Evolutionary conservation across 1,140 invertebrate genomes (phyloP).

Genomic region (Papilio machaon): DNA sequence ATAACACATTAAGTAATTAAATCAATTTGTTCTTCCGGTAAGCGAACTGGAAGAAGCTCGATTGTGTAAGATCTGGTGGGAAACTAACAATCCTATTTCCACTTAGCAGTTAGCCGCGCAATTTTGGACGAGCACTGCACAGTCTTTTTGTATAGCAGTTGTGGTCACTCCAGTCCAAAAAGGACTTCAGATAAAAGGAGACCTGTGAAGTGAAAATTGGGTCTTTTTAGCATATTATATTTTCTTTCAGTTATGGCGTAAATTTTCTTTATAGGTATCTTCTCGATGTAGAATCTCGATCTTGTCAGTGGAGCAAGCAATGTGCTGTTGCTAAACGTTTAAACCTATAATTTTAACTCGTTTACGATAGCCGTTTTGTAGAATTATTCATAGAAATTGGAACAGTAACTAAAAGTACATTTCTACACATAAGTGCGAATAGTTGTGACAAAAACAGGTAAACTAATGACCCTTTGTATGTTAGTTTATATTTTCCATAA

Average conservation of each 20-base stretch:
- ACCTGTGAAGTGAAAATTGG: neutral
- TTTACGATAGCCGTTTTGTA: neutral
- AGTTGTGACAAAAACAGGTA: neutral
- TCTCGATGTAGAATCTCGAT: neutral
- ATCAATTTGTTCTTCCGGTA: slow-evolving; percentile 20
- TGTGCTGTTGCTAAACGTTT: neutral
- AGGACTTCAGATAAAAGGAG: neutral
- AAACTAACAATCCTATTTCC: neutral
- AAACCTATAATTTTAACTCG: neutral
- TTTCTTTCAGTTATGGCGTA: neutral
- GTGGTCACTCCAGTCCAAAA: neutral
- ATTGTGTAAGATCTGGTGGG: slow-evolving; percentile 9
- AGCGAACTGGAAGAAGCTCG: slow-evolving; percentile 7
- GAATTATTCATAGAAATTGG: neutral
- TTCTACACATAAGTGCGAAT: neutral
- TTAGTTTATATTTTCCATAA: neutral
- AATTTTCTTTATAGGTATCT: neutral
- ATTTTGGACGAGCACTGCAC: neutral
- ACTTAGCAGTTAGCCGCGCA: neutral
- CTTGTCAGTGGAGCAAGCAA: neutral
- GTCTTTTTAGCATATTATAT: too few relatives aligned
- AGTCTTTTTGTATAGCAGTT: neutral
- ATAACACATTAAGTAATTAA: slow-evolving; percentile 15
- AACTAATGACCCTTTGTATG: neutral
- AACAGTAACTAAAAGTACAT: neutral